Base-by-base conservation (phyloP, 2,888 invertebrate genomes). In the Neuroscelio doddi region DNA sequence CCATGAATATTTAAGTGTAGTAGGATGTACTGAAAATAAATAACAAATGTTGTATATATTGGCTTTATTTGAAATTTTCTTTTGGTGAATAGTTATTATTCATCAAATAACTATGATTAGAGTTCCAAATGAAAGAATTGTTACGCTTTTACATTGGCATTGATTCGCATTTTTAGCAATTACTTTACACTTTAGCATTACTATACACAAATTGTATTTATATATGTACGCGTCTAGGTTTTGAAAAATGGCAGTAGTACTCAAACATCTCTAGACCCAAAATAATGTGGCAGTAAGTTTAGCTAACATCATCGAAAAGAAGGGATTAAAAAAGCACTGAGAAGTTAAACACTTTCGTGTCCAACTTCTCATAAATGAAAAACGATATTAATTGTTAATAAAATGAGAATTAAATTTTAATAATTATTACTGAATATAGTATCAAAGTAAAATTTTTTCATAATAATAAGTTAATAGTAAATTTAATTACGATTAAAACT, bases 161-260 rank as follows among this genome's bases (percentile, higher is more conserved):
- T 46, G 42, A 42, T 56, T 56, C 32, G 26, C 32, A 47, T 30
- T 56, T 12, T 36, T 36, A 56, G 46, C 42, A 49, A 56, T 56
- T 41, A 47, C 39, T 41, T 47, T 56, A 49, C 36, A 56, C 47
- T 55, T 46, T 47, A 46, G n/a, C n/a, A n/a, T n/a, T 8, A 5
- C 21, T 53, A 27, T 17, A 45, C 34, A 44, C 29, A 36, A 56
- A 44, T 26, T 36, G 7, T 36, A 17, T 59, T 59, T 78, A 73
- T 49, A 55, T 68, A 59, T 63, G 55, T 71, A 74, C 56, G 66
- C 70, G 58, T 76, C 68, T 73, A 71, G 73, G 45, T 63, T 72
- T 75, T 79, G 72, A 76, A 80, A 80, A 80, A 80, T 81, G 81
- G 81, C 81, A 81, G 81, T 81, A 77, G 76, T 80, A 76, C 77